These are phyloP conservation scores for Onthophagus taurus DNA, from an alignment of 1,140 invertebrate species.

Conservation along the genomic window DNA sequence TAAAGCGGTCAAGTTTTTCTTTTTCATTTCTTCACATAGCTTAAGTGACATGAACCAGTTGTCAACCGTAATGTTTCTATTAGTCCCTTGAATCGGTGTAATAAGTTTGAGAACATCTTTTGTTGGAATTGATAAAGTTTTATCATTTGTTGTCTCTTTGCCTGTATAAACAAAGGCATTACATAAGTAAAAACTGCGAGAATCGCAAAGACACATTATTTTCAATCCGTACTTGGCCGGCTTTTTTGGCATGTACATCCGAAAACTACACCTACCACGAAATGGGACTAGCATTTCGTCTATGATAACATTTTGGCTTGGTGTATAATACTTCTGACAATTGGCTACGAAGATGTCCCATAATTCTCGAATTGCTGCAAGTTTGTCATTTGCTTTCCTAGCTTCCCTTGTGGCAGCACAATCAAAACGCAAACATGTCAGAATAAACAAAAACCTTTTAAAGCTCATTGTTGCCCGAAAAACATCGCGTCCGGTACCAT, in stretches of 20 bases:
- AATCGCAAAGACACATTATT: not conserved
- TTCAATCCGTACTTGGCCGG: not conserved
- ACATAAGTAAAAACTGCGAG: not conserved
- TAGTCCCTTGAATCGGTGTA: not conserved
- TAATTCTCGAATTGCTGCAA: conserved; percentile 21
- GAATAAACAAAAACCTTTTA: conserved; percentile 4
- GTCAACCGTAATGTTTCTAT: not conserved
- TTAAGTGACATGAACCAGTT: conserved; percentile 17
- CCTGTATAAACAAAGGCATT: not conserved
- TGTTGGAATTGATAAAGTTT: not conserved
- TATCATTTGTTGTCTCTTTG: not conserved
- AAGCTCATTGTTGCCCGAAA: conserved; percentile 1
- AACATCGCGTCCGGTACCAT: not conserved
- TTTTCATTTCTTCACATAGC: conserved; percentile 22
- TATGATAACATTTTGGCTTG: not conserved
- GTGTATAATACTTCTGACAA: not conserved
- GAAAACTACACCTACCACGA: conserved; percentile 25
- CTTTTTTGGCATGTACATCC: not conserved
- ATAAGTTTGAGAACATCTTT: not conserved
- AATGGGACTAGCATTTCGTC: conserved; percentile 23
- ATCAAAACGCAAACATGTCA: conserved; percentile 8
- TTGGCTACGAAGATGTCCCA: not conserved
- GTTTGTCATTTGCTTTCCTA: conserved; percentile 6
- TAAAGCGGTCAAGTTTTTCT: conserved; percentile 18
- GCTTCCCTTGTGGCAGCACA: not conserved